Base-by-base conservation (phyloP, 2,888 invertebrate genomes). In the Synanthedon myopaeformis region DNA sequence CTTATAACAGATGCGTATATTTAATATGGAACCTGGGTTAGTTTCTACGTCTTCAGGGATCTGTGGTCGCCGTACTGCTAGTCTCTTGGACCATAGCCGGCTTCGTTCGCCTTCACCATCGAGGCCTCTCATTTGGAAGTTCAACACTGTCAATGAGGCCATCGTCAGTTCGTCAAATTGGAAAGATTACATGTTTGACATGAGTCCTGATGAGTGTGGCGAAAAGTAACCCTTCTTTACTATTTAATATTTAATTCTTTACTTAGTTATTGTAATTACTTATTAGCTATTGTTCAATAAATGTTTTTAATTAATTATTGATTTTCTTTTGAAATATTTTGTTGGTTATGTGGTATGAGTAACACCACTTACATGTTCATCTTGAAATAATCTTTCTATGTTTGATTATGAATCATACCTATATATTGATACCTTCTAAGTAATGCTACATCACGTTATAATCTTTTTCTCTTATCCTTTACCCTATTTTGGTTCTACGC, bases 141-240 rank as follows among this genome's bases (percentile, higher is more conserved):
- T 81, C 59, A 85, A 85, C 55, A 85, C 86, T 10, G 72, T 86
- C 52, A 84, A 81, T 55, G 84, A 84, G 63, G 66, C 74, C 4
- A 58, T 82, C n/a, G 76, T 84, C 42, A 74, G 78, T 57, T 78
- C 83, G 8, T 69, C 75, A 2, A 71, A 64, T 48, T 84, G 80
- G 80, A 83, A 82, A 58, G 77, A 79, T 14, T 82, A 80, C 54
- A 67, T 70, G 1, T 80, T 76, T 55, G 77, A 76, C 6, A 54
- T 59, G 1, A 69, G 69, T 54, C 61, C 65, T 17, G 64, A 69
- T 3, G 66, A 66, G 56, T 65, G 64, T 54, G 64, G 62, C 17
- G 61, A 69, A 56, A 17, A 49, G 35, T 35, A 35, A 35, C 8
- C 8, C 35, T 35, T 10, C 35, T 35, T 5, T 3, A 3, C 10